Evolutionary conservation across 2,888 invertebrate genomes (phyloP), one percentile per base, ranked within the genome.

Genomic region (Hirtodrosophila trivittata): DNA sequence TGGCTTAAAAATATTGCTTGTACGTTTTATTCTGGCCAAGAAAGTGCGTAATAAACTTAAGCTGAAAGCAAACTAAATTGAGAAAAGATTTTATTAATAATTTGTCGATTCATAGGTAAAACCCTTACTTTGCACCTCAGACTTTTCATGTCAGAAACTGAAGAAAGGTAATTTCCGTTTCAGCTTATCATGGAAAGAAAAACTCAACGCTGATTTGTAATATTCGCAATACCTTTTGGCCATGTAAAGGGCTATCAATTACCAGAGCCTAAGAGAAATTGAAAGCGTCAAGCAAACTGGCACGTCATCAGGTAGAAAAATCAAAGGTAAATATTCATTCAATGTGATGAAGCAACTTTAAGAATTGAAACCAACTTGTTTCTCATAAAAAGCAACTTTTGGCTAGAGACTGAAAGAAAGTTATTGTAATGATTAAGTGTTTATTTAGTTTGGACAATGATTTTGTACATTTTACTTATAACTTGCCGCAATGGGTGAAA

Each of bases 341-440:
- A 37, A 65, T 26, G 37, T 73, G 73, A 62, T 46, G 13, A 9
- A 21, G 62, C 56, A 32, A 8, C 30, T 52, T 60, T 49, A 12
- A n/a, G 10, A 21, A 6, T 25, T 25, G n/a, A n/a, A n/a, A n/a
- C n/a, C n/a, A n/a, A n/a, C n/a, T n/a, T n/a, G n/a, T n/a, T n/a
- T n/a, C n/a, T n/a, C n/a, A n/a, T n/a, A n/a, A n/a, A n/a, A 21
- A 25, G 26, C 51, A 45, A 43, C 49, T 58, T 16, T 32, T 12
- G n/a, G 35, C 37, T 28, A 9, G 30, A 37, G 32, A 47, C 43
- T 59, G 42, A n/a, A 35, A 45, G 59, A 26, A 42, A 16, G 39
- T 37, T 57, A 55, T 55, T 62, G 60, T 54, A 54, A 72, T 82
- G 83, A 82, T 75, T 64, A 75, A 85, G 68, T 85, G 72, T 66